Evolutionary conservation across 2,113 vertebrate species (phyloP).

Genomic region (Leptobrachium ailaonicum): DNA sequence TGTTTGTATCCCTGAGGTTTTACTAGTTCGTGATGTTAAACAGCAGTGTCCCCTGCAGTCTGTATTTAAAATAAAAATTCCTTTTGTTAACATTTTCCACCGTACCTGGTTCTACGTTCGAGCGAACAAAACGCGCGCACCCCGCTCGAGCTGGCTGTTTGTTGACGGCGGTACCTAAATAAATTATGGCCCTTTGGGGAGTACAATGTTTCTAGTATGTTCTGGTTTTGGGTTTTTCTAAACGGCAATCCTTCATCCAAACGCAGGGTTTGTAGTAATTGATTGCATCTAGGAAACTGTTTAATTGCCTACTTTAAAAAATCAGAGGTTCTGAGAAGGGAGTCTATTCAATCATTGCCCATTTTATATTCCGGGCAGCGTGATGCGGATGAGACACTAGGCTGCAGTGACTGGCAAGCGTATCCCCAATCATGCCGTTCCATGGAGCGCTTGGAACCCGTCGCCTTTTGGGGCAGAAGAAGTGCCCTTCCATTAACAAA

Average conservation of each 20-base stretch:
- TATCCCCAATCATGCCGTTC: too few species aligned
- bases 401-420: too few species aligned
- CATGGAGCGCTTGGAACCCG: too few species aligned
- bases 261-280: neutral
- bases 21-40: constrained; percentile 2
- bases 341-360: neutral
- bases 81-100: constrained; percentile 14
- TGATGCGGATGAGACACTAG: neutral
- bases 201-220: neutral
- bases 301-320: neutral
- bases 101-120: neutral
- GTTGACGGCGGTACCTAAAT: neutral
- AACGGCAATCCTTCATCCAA: neutral
- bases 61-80: constrained; percentile 19
- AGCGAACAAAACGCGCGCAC: neutral
- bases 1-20: constrained; percentile 23
- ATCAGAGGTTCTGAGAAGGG: neutral
- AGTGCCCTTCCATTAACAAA: too few species aligned
- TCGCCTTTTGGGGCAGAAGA: too few species aligned
- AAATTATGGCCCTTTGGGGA: neutral
- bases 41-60: constrained; percentile 41
- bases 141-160: neutral
- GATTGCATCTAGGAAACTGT: neutral
- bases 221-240: neutral
- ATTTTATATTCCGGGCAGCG: neutral